Conservation (phyloP, 1,140 invertebrate species). For the Polypedilum vanderplanki region DNA sequence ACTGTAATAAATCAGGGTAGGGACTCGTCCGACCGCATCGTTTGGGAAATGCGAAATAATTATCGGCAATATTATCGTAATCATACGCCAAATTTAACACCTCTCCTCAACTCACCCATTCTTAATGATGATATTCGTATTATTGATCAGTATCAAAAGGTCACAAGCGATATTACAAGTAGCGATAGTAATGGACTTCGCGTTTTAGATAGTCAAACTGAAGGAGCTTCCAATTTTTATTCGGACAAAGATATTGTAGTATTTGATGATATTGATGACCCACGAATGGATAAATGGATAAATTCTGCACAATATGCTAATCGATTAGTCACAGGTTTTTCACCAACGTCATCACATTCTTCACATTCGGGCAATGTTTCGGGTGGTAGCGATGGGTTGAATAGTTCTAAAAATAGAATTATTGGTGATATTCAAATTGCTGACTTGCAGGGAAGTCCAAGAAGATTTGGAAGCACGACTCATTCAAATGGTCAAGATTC, state of each 20-base stretch:
- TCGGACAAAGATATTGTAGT: constrained; percentile 15
- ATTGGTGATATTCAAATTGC: neutral
- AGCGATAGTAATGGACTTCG: constrained; percentile 20
- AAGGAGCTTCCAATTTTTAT: constrained; percentile 12
- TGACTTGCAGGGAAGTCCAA: constrained; percentile 11
- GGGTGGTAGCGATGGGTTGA: neutral
- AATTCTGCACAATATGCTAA: neutral
- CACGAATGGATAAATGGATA: neutral
- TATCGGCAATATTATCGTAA: constrained; percentile 14
- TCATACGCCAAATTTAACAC: constrained; percentile 42
- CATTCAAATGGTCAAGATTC: neutral
- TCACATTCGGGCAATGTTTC: constrained; percentile 8
- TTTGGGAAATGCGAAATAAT: constrained; percentile 41
- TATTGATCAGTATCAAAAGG: constrained; percentile 21
- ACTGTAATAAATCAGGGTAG: neutral
- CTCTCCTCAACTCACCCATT: constrained; percentile 43
- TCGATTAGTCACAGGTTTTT: constrained; percentile 1
- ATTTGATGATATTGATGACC: constrained; percentile 21
- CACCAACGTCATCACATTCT: constrained; percentile 12
- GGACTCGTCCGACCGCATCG: constrained; percentile 36
- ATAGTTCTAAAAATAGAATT: constrained; percentile 20
- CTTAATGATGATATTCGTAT: constrained; percentile 33
- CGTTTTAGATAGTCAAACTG: constrained; percentile 9
- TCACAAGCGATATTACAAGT: neutral
- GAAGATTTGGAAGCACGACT: neutral